Base-by-base conservation (phyloP, 64 coral and sea anemone genomes). In the Catalaphyllia jardinei region DNA sequence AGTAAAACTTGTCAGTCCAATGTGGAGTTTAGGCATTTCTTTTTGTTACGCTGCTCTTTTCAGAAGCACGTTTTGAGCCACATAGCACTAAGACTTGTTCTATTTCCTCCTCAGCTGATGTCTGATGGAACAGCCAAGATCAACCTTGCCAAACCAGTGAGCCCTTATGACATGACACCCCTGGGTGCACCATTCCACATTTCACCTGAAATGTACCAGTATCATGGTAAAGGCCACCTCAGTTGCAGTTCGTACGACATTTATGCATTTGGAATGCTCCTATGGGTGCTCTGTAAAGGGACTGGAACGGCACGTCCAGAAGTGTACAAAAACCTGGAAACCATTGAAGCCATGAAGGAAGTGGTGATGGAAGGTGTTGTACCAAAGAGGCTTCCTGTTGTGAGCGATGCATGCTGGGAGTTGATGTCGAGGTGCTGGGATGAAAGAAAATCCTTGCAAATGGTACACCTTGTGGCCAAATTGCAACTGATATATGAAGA, bases 151-250 rank as follows among this genome's bases (percentile, higher is more conserved):
- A 92, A 92, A 87, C 90, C 90, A 52, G 90, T 87, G 42, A 87
- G 77, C 62, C 90, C 90, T 71, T 87, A 78, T 33, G 42, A 79
- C n/a, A 50, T 75, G 64, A 92, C 90, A 1, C 8, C 62, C 12
- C 60, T 92, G 12, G 90, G 90, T 3, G n/a, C 52, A 31, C 90
- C 90, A 13, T 92, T 92, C 75, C 90, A 92, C 29, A 92, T 92
- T 39, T 92, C 90, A 86, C 90, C 83, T 8, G 90, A 87, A 31
- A 92, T 92, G 90, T 92, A 86, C 73, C 24, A 20, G 6, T 42
- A 62, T 24, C 74, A 86, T 30, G 12, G 61, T 16, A 78, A 52
- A 67, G 75, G 72, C 38, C 50, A 71, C 29, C 86, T 86, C 20
- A 79, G 62, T 35, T 15, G 15, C 63, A 24, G 31, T 35, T 87